These are phyloP conservation scores for Acropora tenuis DNA, from an alignment of 64 coral and sea anemone species.

Conservation along the genomic window DNA sequence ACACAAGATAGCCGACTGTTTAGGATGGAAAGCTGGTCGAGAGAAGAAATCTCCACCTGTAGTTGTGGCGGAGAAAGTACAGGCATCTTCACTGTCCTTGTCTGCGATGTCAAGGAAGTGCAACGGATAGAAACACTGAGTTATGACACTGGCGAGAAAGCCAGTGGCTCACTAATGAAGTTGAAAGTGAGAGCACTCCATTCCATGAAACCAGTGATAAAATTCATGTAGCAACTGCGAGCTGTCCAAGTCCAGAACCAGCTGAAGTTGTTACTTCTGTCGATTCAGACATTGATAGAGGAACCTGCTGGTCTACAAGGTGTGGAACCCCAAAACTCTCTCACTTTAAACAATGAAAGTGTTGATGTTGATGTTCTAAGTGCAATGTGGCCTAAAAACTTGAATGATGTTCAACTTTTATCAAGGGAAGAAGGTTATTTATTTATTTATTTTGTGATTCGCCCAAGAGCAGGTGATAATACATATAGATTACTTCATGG, in stretches of 20 bases:
- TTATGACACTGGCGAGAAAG: slow-evolving; percentile 62
- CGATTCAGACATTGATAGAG: neutral
- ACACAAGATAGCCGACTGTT: slow-evolving; percentile 13
- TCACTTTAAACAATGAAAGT: slow-evolving; percentile 27
- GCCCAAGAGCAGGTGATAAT: too few relatives aligned
- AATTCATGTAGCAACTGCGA: neutral
- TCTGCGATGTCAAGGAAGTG: slow-evolving; percentile 37
- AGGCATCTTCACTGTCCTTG: slow-evolving; percentile 76
- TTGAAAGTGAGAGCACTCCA: neutral
- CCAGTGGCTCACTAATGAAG: neutral
- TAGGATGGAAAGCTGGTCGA: slow-evolving; percentile 24
- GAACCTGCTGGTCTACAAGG: neutral
- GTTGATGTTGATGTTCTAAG: slow-evolving; percentile 45
- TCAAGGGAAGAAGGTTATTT: slow-evolving; percentile 47
- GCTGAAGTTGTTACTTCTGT: neutral
- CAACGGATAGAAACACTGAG: slow-evolving; percentile 50
- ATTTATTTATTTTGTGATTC: too few relatives aligned
- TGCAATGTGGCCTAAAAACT: slow-evolving; percentile 72
- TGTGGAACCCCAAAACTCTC: slow-evolving; percentile 1
- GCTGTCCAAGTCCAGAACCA: neutral
- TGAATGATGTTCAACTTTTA: slow-evolving; percentile 67
- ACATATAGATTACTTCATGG: too few relatives aligned
- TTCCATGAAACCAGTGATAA: neutral
- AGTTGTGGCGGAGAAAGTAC: slow-evolving; percentile 27
- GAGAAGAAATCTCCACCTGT: slow-evolving; percentile 58